Base-by-base conservation (phyloP, 1,140 invertebrate species). In the Eurosta solidaginis region DNA sequence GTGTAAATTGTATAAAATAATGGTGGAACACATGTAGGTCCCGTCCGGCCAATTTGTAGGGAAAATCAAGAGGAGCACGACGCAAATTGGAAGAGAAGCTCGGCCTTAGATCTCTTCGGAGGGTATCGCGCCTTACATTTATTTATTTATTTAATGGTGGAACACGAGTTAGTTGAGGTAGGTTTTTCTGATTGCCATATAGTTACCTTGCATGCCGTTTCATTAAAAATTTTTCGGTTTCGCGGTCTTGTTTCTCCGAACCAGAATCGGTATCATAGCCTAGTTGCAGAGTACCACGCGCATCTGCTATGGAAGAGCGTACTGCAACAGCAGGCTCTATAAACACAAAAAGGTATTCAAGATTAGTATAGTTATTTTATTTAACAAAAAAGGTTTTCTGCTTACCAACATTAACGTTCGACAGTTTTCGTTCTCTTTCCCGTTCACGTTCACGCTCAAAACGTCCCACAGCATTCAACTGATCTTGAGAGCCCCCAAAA, bases 401-500 rank as follows among this genome's bases (percentile, higher is more conserved):
- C 82, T 76, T 74, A 82, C 93, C 82, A 90, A 90, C 47, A 90
- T 91, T 81, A 90, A 90, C 82, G 91, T 90, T 85, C 90, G 92
- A 83, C 91, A 88, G 83, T 92, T 93, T 85, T 90, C 92, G 88
- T 73, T 87, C 85, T 29, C 82, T 6, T 17, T 49, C 47, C 20
- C 82, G 77, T 10, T 83, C 44, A 82, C 89, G 74, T 25, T 79
- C 81, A 22, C 85, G 81, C 36, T 86, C 85, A 42, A 77, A 91
- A 20, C 90, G 84, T 0, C 91, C 91, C 49, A 91, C 89, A 82
- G 92, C 92, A 87, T 92, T 92, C 54, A 94, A 84, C 78, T 93
- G 91, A 85, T 94, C 95, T 90, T 95, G 94, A 82, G 92, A 94
- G 63, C 95, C 96, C 36, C 96, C 95, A 89, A 97, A 96, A 88